These are phyloP conservation scores for Heliconius congener DNA, from an alignment of 1,140 invertebrate species.

Conservation along the genomic window DNA sequence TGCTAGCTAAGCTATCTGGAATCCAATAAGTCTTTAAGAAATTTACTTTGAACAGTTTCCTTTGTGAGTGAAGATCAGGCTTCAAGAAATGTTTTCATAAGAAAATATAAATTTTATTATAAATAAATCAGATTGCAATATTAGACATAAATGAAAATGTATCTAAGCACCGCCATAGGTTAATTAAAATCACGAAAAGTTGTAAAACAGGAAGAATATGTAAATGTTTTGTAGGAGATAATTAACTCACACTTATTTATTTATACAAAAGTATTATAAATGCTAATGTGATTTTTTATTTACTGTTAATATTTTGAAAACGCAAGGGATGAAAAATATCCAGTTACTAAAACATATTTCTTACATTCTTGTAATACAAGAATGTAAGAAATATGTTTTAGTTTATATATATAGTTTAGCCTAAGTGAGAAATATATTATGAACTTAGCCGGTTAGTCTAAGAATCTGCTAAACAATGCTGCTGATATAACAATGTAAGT, in stretches of 20 bases:
- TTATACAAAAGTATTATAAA: no score
- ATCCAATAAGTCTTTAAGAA: slow-evolving; percentile 1
- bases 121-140: neutral
- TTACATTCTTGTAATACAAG: neutral
- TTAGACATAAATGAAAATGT: no score
- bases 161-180: no score
- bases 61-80: neutral
- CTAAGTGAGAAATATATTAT: neutral
- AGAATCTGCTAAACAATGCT: neutral
- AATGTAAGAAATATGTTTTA: no score
- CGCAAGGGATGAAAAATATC: no score
- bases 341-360: no score
- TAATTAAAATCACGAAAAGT: no score
- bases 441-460: neutral
- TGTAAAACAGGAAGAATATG: no score
- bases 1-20: neutral
- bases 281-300: neutral
- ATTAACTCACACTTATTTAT: no score
- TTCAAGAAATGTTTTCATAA: neutral
- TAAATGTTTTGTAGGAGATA: no score
- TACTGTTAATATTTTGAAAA: no score
- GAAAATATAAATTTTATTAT: neutral
- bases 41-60: slow-evolving; percentile 5
- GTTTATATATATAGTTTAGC: no score
- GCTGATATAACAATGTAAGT: neutral